Base-by-base conservation (phyloP, 2,113 vertebrate genomes). In the Vulpes vulpes region DNA sequence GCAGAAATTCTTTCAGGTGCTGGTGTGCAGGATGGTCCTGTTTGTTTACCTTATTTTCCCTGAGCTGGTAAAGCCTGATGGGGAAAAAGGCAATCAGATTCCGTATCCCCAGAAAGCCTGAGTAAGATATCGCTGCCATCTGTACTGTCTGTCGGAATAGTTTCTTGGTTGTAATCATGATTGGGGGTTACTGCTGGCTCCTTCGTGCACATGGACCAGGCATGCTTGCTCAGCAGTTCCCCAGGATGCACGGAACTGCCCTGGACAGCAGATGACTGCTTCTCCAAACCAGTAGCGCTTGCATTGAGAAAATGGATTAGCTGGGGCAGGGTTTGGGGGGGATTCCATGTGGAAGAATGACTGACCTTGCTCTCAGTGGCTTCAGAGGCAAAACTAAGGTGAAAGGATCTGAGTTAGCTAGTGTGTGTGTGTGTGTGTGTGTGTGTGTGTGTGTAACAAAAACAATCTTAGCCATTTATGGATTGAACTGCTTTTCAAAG, bases 401-500 rank as follows among this genome's bases (percentile, higher is more conserved):
- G 65, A 81, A 43, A 93, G 89, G 67, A 35, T 16, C 8, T 32
- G 25, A 51, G 35, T 59, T 0, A 12, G 7, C 43, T 43, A 43
- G 43, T 43, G 5, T 43, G 43, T 43, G 43, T 43, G 43, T 43
- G 43, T 43, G 43, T 43, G 43, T 43, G 43, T 43, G 43, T 43
- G 43, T 43, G 43, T 43, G 43, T 35, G 43, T 43, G 6, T 43
- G 11, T 53, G 6, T 43, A 17, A 23, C 17, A 23, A 16, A 27
- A 71, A 30, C 22, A 32, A 20, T 65, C 83, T 64, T 57, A 84
- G 16, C 43, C 49, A 19, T 82, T 67, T 80, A 35, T 93, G 65
- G 55, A 30, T 49, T 67, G 11, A 53, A 64, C 53, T 81, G 64
- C 71, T 96, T 96, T 65, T 74, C 89, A 84, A 69, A 43, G 78